These are phyloP conservation scores for Hydrophis major DNA, from an alignment of 2,797 vertebrate species.

Conservation along the genomic window DNA sequence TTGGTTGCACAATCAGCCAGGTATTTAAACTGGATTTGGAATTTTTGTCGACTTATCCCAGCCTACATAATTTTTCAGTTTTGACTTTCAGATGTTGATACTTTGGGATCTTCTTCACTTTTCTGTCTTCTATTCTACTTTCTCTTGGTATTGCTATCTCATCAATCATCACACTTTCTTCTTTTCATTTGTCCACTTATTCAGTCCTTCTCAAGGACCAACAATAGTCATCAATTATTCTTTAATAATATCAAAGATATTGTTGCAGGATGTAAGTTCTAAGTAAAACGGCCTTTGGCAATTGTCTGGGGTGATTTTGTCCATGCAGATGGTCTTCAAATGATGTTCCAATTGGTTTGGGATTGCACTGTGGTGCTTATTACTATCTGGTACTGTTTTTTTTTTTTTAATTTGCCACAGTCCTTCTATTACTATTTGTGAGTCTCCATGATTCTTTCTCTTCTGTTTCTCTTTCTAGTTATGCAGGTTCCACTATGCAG, in stretches of 20 bases:
- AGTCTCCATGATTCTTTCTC: background rate
- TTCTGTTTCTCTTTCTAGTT: background rate
- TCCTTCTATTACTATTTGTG: background rate
- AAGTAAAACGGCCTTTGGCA: background rate
- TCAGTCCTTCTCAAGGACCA: background rate
- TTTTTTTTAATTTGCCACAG: background rate
- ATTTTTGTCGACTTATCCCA: background rate
- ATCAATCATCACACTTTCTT: background rate
- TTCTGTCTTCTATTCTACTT: background rate
- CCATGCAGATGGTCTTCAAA: background rate
- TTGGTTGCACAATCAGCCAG: background rate
- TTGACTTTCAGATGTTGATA: background rate
- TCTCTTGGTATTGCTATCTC: background rate
- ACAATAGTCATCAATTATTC: background rate
- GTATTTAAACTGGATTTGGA: background rate
- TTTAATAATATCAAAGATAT: background rate
- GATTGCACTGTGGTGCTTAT: background rate
- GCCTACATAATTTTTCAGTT: background rate
- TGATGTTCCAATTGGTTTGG: background rate
- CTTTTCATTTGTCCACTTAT: background rate
- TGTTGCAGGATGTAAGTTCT: background rate
- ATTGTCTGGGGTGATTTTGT: background rate
- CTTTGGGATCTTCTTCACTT: background rate
- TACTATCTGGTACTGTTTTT: background rate
- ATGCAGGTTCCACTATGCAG: background rate